Evolutionary conservation across 2,797 vertebrate species (phyloP).

Genomic region (Vireo griseus): DNA sequence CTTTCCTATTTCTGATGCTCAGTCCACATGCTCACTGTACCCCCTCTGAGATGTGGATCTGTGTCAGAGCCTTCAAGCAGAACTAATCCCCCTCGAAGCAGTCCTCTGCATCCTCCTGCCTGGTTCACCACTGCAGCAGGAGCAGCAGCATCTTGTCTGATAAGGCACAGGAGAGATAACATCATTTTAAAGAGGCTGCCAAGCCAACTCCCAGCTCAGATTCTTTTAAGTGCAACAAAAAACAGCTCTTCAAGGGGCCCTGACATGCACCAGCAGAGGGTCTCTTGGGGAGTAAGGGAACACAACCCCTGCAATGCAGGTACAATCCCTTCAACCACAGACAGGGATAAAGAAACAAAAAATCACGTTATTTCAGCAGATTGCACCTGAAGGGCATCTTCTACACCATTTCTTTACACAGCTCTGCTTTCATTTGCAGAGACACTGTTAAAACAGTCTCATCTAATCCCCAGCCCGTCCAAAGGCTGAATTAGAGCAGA

Average conservation of each 20-base stretch:
- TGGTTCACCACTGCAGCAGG: not conserved
- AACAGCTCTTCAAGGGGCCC: not conserved
- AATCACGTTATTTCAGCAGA: not conserved
- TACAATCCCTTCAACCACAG: not conserved
- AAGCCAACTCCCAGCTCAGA: not conserved
- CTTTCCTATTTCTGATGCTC: not conserved
- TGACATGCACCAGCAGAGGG: not conserved
- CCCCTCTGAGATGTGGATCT: not conserved
- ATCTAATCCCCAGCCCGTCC: not conserved
- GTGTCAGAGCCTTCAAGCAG: conserved; percentile 12
- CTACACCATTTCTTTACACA: not conserved
- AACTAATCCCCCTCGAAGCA: not conserved
- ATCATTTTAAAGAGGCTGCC: not conserved
- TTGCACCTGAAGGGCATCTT: not conserved
- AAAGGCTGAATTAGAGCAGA: not conserved
- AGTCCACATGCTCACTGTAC: not conserved
- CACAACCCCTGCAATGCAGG: not conserved
- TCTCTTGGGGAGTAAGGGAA: not conserved
- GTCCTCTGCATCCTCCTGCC: not conserved
- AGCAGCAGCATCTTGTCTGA: not conserved
- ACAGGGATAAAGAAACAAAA: not conserved
- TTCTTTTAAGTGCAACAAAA: not conserved
- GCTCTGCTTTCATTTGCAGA: not conserved
- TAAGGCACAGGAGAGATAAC: not conserved
- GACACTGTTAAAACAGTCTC: not conserved